Percentiles rank a stretch among this genome's conserved stretches.
phyloP scores from a whole-genome alignment of 64 coral and sea anemone genomes.

The Montipora sp. region DNA sequence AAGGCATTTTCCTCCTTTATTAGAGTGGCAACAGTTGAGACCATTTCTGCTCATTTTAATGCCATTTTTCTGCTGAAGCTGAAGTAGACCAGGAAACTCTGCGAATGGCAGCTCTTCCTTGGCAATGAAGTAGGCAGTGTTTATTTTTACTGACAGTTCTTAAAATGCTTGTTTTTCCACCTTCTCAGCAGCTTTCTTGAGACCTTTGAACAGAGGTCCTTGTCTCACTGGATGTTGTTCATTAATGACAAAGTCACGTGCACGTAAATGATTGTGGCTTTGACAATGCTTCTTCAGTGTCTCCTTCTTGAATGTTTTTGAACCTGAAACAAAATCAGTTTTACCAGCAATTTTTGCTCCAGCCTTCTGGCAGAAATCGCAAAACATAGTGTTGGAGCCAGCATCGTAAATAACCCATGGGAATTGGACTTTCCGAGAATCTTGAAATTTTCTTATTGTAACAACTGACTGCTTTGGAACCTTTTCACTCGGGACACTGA shows the following conservation, averaged over 20 bases:
- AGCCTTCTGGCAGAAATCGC: conserved; percentile 23
- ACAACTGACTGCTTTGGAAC: not conserved
- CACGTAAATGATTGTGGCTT: conserved; percentile 21
- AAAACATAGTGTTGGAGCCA: conserved; percentile 7
- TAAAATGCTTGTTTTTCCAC: conserved; percentile 28
- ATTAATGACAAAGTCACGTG: conserved; percentile 28
- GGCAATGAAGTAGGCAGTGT: conserved; percentile 41
- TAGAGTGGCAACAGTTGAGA: not conserved
- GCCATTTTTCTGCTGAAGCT: conserved; percentile 8
- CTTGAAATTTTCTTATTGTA: not conserved
- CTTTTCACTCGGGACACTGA: not conserved
- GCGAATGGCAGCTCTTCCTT: no score
- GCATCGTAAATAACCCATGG: not conserved
- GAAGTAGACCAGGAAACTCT: no score
- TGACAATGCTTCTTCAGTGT: conserved; percentile 46
- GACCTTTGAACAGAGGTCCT: conserved; percentile 26
- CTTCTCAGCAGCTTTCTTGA: conserved; percentile 50
- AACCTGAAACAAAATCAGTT: conserved; percentile 53
- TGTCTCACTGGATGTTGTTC: conserved; percentile 26
- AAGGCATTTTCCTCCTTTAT: conserved; percentile 1
- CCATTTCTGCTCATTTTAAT: not conserved
- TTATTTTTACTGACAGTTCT: conserved; percentile 62
- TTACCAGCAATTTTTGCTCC: conserved; percentile 56
- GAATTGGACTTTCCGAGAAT: not conserved
- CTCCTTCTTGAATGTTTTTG: conserved; percentile 60